A percentile compares a stretch with the other conserved stretches of the same genome.
These are phyloP conservation scores for Drosophila ficusphila DNA, from an alignment of 1,140 invertebrate species.

Conservation along the genomic window DNA sequence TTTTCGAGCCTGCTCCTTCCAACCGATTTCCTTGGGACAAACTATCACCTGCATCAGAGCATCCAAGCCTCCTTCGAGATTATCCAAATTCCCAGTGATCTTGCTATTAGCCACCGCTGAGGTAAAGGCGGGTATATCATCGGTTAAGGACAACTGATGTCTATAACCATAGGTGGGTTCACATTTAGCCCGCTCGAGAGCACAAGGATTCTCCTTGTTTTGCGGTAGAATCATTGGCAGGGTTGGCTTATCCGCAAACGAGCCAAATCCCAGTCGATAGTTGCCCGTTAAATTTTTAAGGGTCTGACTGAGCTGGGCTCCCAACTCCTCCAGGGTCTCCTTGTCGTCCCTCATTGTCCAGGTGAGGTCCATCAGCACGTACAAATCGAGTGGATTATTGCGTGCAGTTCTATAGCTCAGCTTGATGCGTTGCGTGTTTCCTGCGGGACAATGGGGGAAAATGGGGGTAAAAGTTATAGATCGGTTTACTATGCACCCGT, in stretches of 20 bases:
- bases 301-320: constrained; percentile 87
- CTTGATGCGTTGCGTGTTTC: constrained; percentile 85
- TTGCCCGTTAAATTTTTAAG: constrained; percentile 92
- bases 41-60: constrained; percentile 99
- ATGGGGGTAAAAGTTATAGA: constrained; percentile 27
- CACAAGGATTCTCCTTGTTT: constrained; percentile 86
- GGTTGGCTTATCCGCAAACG: constrained; percentile 93
- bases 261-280: constrained; percentile 93
- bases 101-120: constrained; percentile 86
- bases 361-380: constrained; percentile 96
- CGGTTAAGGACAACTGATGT: constrained; percentile 88
- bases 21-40: constrained; percentile 90
- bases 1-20: constrained; percentile 86
- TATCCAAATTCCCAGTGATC: constrained; percentile 98
- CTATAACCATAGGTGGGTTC: constrained; percentile 89
- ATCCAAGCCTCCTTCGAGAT: constrained; percentile 98
- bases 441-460: constrained; percentile 66
- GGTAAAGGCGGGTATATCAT: constrained; percentile 86
- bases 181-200: constrained; percentile 84
- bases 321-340: constrained; percentile 90
- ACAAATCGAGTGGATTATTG: constrained; percentile 96
- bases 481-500: constrained; percentile 29
- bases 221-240: constrained; percentile 89
- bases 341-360: constrained; percentile 96
- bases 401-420: constrained; percentile 87